Evolutionary conservation across 1,140 invertebrate genomes (phyloP).

Genomic region (Lethrus apterus): DNA sequence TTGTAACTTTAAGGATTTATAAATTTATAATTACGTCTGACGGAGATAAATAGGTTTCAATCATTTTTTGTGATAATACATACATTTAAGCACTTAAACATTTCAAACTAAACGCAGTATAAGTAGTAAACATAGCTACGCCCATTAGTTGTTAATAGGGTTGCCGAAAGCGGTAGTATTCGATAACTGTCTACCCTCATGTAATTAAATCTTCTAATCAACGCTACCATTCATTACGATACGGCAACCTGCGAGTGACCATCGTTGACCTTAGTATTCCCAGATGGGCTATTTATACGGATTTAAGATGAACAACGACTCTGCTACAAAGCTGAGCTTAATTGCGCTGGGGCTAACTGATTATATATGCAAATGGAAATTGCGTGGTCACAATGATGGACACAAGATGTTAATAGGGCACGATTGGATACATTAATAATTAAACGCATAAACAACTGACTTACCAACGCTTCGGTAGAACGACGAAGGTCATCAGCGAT

Average conservation of each 20-base stretch:
- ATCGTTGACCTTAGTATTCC: conserved; percentile 28
- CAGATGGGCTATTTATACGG: conserved; percentile 39
- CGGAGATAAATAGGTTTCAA: too few relatives aligned
- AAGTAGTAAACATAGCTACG: conserved; percentile 4
- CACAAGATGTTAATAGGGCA: too few relatives aligned
- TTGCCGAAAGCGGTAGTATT: conserved; percentile 14
- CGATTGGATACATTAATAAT: too few relatives aligned
- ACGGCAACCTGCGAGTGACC: conserved; percentile 27
- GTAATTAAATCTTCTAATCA: conserved; percentile 42
- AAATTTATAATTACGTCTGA: too few relatives aligned
- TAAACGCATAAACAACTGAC: too few relatives aligned
- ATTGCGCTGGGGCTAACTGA: conserved; percentile 34
- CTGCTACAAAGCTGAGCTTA: conserved; percentile 30
- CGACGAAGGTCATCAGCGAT: too few relatives aligned
- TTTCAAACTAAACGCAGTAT: neutral
- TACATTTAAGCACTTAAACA: too few relatives aligned
- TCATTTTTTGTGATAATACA: too few relatives aligned
- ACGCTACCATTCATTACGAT: conserved; percentile 39
- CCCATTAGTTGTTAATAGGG: conserved; percentile 9
- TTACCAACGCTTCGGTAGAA: too few relatives aligned
- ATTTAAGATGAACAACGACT: conserved; percentile 38
- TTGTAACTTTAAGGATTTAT: too few relatives aligned
- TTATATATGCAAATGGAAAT: conserved; percentile 39
- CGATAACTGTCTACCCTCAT: conserved; percentile 30
- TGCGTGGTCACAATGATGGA: conserved; percentile 31